These are phyloP conservation scores for Emmelina monodactyla DNA, from an alignment of 2,888 invertebrate genomes.

Conservation along the genomic window DNA sequence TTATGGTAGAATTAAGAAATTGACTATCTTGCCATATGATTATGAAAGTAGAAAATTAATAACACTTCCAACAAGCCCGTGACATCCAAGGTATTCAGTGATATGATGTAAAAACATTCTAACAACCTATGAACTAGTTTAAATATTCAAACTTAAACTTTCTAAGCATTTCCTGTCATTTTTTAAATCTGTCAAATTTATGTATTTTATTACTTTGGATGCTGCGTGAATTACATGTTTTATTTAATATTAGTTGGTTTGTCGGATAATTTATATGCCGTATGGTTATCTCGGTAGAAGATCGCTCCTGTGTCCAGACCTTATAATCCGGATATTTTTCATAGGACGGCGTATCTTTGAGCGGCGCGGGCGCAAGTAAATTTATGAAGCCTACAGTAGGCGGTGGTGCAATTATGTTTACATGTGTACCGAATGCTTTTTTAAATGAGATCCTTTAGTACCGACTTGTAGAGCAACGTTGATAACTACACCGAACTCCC, in stretches of 20 bases:
- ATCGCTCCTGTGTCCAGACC: constrained; percentile 56
- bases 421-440: too few relatives aligned
- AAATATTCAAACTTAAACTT: constrained; percentile 27
- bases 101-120: too few relatives aligned
- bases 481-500: too few relatives aligned
- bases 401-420: constrained; percentile 52
- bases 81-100: too few relatives aligned
- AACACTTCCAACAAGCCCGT: too few relatives aligned
- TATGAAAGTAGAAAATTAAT: too few relatives aligned
- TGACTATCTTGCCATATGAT: too few relatives aligned
- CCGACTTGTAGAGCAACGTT: too few relatives aligned
- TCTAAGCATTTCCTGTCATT: constrained; percentile 62
- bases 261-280: constrained; percentile 60
- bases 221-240: constrained; percentile 58
- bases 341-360: constrained; percentile 29
- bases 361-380: constrained; percentile 32
- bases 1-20: too few relatives aligned
- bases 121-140: too few relatives aligned
- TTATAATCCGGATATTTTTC: constrained; percentile 65
- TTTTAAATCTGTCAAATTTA: constrained; percentile 61
- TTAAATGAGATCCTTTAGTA: too few relatives aligned
- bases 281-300: constrained; percentile 46
- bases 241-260: constrained; percentile 64
- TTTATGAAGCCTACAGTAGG: constrained; percentile 45
- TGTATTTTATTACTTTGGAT: constrained; percentile 55